Percentiles rank a stretch among this genome's conserved stretches.
Conservation (phyloP, 2,888 invertebrate genomes). For the Molorchus minor region DNA sequence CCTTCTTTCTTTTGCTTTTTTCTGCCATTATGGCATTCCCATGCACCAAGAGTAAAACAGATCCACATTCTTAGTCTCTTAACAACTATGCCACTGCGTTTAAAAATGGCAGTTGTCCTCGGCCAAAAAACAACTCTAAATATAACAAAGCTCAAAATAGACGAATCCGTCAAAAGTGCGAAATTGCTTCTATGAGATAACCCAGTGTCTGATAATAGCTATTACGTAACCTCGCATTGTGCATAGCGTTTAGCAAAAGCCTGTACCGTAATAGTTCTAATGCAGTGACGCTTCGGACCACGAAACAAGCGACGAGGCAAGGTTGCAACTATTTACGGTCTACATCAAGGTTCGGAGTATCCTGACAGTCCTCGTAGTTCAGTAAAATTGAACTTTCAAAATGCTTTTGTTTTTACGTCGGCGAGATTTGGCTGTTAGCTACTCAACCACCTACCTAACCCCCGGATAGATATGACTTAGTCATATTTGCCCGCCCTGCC, state of each 20-base stretch:
- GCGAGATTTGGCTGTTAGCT: too few relatives aligned
- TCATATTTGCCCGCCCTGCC: too few relatives aligned
- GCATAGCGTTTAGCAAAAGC: too few relatives aligned
- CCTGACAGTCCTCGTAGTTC: too few relatives aligned
- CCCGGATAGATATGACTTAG: too few relatives aligned
- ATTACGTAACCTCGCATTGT: conserved; percentile 13
- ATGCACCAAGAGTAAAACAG: too few relatives aligned
- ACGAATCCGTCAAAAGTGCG: neutral
- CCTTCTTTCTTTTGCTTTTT: too few relatives aligned
- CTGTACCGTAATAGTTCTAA: neutral
- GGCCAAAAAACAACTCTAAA: neutral
- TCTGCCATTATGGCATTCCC: too few relatives aligned
- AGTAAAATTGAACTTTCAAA: too few relatives aligned
- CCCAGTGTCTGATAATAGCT: conserved; percentile 5
- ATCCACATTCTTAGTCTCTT: too few relatives aligned
- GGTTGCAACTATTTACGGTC: conserved; percentile 40
- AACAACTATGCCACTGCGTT: neutral
- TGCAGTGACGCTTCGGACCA: conserved; percentile 9
- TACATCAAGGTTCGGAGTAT: conserved; percentile 9
- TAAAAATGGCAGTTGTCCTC: neutral
- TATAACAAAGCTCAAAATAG: neutral
- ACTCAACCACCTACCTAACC: too few relatives aligned
- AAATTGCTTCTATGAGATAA: neutral
- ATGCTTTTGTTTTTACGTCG: too few relatives aligned
- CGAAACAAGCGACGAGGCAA: conserved; percentile 32